Percentiles rank a stretch among this genome's conserved stretches.
These are phyloP conservation scores for Turritopsis rubra DNA, from an alignment of 30 jellyfish, hydroid and myxozoan species.

Conservation along the genomic window DNA sequence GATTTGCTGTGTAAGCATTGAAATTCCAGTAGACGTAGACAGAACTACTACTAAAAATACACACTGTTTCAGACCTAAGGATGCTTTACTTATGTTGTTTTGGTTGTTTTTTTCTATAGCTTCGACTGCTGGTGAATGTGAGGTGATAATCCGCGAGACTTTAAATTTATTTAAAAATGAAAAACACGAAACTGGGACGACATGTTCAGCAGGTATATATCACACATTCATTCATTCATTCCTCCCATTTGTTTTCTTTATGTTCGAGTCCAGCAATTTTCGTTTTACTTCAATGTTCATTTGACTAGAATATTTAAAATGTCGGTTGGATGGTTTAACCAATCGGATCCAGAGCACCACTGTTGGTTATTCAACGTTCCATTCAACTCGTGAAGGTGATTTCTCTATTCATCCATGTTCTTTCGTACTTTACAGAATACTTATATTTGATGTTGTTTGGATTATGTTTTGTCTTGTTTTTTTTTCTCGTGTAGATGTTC, in stretches of 20 bases:
- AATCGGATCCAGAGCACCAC: constrained; percentile 44
- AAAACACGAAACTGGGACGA: constrained; percentile 81
- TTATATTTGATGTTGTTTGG: background rate
- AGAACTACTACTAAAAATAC: too few relatives aligned
- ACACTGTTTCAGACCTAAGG: background rate
- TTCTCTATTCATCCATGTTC: background rate
- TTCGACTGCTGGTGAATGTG: constrained; percentile 87
- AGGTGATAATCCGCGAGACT: constrained; percentile 66
- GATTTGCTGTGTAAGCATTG: constrained; percentile 9
- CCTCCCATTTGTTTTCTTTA: background rate
- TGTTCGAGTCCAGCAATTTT: background rate
- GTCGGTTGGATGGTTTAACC: constrained; percentile 50
- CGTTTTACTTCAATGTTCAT: background rate
- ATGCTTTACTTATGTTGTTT: background rate
- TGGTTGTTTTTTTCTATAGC: constrained; percentile 23
- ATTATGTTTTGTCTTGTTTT: background rate
- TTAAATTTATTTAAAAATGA: constrained; percentile 61
- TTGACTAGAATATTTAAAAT: constrained; percentile 62
- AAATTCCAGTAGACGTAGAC: background rate
- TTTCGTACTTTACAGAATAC: background rate
- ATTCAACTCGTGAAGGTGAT: constrained; percentile 60
- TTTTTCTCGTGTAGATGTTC: constrained; percentile 52
- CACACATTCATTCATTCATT: background rate
- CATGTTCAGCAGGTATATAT: constrained; percentile 98
- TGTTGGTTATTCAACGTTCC: constrained; percentile 37